phyloP scores from a whole-genome alignment of 2,888 invertebrate genomes.

The Nemurella pictetii region DNA sequence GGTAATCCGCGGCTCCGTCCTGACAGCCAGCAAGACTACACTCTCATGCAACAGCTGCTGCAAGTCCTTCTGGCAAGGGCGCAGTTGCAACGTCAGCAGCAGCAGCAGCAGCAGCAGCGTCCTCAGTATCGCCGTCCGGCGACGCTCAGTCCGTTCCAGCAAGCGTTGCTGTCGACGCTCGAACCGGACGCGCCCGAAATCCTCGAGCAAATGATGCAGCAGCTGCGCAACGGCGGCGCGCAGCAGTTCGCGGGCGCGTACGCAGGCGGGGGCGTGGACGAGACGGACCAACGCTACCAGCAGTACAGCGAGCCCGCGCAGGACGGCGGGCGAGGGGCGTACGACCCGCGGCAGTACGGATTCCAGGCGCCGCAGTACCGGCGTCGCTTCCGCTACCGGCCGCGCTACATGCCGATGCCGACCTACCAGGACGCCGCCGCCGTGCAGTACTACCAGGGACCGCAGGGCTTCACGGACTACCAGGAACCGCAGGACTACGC shows the following conservation, averaged over 20 bases:
- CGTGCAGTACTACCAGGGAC: slow-evolving; percentile 20
- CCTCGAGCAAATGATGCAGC: slow-evolving; percentile 32
- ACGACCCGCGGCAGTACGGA: slow-evolving; percentile 6
- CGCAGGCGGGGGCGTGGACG: neutral
- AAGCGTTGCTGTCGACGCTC: slow-evolving; percentile 37
- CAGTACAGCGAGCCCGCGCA: neutral
- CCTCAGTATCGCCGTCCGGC: slow-evolving; percentile 17
- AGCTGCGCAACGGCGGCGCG: neutral
- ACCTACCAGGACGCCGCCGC: slow-evolving; percentile 18
- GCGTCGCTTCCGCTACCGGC: slow-evolving; percentile 18
- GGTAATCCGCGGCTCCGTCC: slow-evolving; percentile 17
- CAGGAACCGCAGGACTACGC: slow-evolving; percentile 9
- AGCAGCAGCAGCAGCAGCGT: slow-evolving; percentile 24
- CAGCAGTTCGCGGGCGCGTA: slow-evolving; percentile 20
- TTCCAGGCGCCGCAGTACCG: neutral
- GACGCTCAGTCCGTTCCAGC: slow-evolving; percentile 35
- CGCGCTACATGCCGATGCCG: neutral
- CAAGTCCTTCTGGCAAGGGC: slow-evolving; percentile 24
- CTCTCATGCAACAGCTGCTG: slow-evolving; percentile 26
- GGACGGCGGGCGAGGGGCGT: neutral
- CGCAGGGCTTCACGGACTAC: slow-evolving; percentile 19
- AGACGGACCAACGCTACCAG: slow-evolving; percentile 14
- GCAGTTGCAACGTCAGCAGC: slow-evolving; percentile 18
- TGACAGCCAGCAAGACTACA: neutral
- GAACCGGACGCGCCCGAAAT: slow-evolving; percentile 37